Evolutionary conservation across 2,797 vertebrate species (phyloP), one percentile per base, ranked within the genome.

Genomic region (Tenualosa ilisha): DNA sequence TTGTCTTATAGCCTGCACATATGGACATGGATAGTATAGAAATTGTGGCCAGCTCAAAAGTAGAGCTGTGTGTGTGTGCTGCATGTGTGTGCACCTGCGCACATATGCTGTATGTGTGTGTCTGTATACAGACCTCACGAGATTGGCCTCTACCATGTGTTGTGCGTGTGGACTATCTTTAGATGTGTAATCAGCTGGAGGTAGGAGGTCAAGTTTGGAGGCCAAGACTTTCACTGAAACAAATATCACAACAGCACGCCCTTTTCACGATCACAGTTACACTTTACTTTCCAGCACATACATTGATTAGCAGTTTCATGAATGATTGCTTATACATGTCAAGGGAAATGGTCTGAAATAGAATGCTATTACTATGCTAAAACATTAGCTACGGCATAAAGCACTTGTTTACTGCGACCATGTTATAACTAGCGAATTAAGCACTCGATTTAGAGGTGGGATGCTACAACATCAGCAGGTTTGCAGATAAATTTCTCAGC

Each of bases 111-210:
- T 46, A 0, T 79, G 68, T 54, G 85, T 82, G 85, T 82, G n/a
- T 61, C 43, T 81, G 54, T 49, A 26, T 82, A 81, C 68, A 40
- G 68, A 20, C 68, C 37, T 43, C 13, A 17, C 13, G 82, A 86
- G 83, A 84, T 86, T 86, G 88, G 59, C 87, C 87, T 86, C 75
- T 85, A 88, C 85, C 81, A 59, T 22, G 49, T 86, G 83, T 84
- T 84, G 79, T 85, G 86, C 84, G 75, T 85, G 84, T 85, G 68
- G 0, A 79, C 86, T 88, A 89, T 90, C 86, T 88, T 90, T 89
- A 90, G 88, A 84, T 51, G 68, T 15, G 31, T 75, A 75, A 75
- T 75, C 68, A 75, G 68, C 37, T 75, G 31, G 20, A 31, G 68
- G 4, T 37, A 40, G 31, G 37, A 75, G 68, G 68, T 15, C 31